Conservation (phyloP, 2,113 vertebrate species). For the Pomatorhinus ruficollis region DNA sequence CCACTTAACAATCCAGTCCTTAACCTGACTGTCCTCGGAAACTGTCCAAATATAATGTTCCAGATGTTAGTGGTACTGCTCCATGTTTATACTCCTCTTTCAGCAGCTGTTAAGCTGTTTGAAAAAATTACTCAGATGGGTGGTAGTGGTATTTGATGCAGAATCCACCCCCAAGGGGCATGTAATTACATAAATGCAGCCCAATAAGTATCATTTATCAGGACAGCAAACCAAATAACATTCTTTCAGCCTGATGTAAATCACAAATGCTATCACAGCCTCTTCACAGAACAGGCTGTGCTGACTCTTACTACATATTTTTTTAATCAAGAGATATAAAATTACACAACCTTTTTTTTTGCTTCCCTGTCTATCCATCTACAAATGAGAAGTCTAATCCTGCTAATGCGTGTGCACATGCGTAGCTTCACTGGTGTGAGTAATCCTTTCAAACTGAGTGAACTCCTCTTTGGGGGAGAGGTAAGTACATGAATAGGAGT, state of each 20-base stretch:
- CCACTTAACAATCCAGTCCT: background rate
- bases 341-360: background rate
- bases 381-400: background rate
- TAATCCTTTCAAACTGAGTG: background rate
- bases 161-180: conserved; percentile 34
- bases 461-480: background rate
- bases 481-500: background rate
- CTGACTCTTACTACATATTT: background rate
- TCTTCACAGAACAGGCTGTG: conserved; percentile 9
- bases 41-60: background rate
- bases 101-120: conserved; percentile 72
- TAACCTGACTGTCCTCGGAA: background rate
- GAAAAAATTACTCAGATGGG: conserved; percentile 77
- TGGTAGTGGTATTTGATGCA: conserved; percentile 69
- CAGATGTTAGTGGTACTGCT: conserved; percentile 39
- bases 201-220: conserved; percentile 50
- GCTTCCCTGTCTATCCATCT: background rate
- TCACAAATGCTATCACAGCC: background rate
- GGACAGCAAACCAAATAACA: conserved; percentile 20
- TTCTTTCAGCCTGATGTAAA: conserved; percentile 29
- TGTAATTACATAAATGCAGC: conserved; percentile 50
- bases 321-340: background rate
- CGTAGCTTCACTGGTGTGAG: background rate
- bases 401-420: background rate
- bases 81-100: conserved; percentile 58